Percentiles rank a stretch among this genome's conserved stretches.
Conservation (phyloP, 2,797 vertebrate genomes). For the Hemibagrus guttatus region DNA sequence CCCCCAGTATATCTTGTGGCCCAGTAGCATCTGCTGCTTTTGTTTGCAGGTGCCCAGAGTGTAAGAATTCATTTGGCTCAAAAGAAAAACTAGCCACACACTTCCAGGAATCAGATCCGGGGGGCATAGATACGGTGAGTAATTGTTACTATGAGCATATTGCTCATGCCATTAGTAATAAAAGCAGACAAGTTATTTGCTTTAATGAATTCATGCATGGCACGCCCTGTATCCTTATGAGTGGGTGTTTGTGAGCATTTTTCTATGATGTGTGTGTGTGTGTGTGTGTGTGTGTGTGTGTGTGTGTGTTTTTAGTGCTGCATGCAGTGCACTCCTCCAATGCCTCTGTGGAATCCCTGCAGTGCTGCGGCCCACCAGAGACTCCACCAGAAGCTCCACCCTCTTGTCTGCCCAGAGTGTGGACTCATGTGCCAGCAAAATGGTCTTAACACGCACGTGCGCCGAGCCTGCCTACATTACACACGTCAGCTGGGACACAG, state of each 20-base stretch:
- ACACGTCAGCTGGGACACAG: slow-evolving; percentile 93
- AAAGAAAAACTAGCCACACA: slow-evolving; percentile 84
- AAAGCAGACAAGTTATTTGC: not conserved
- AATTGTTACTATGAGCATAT: not conserved
- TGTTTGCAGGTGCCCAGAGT: slow-evolving; percentile 85
- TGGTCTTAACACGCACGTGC: slow-evolving; percentile 82
- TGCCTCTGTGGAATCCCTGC: slow-evolving; percentile 92
- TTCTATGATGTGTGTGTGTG: not conserved
- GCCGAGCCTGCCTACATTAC: slow-evolving; percentile 88
- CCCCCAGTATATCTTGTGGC: not conserved
- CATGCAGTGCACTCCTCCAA: slow-evolving; percentile 83
- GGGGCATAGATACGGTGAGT: slow-evolving; percentile 36
- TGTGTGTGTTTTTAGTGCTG: slow-evolving; percentile 77
- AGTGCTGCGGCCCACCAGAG: slow-evolving; percentile 87
- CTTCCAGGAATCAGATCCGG: slow-evolving; percentile 82
- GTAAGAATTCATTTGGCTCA: slow-evolving; percentile 84
- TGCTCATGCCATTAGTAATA: too few relatives aligned
- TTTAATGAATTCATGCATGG: not conserved
- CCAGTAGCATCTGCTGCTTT: slow-evolving; percentile 15
- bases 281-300: not conserved
- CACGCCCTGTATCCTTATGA: not conserved
- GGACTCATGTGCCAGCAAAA: slow-evolving; percentile 81
- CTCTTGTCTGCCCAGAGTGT: slow-evolving; percentile 91
- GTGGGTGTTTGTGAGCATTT: not conserved
- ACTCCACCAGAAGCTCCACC: slow-evolving; percentile 83